Percentiles rank a stretch among this genome's conserved stretches.
phyloP scores from a whole-genome alignment of 2,113 vertebrate species.

The Thymallus thymallus region DNA sequence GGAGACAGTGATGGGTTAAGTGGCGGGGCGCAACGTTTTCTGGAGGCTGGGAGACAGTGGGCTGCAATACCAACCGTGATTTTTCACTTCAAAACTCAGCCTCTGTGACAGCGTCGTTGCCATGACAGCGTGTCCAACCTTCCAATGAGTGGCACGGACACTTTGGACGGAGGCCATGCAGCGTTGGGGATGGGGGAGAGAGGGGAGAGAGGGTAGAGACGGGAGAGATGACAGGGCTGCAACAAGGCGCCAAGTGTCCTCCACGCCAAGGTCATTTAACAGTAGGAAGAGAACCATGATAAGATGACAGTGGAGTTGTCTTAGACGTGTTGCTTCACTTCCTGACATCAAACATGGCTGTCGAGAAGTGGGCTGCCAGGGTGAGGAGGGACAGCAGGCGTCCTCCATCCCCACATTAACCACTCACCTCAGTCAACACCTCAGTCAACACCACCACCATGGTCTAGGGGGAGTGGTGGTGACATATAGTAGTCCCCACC shows the following conservation, averaged over 20 bases:
- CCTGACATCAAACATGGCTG: conserved; percentile 11
- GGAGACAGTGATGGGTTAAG: neutral
- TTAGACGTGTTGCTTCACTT: neutral
- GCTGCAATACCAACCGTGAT: neutral
- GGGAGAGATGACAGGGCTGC: conserved; percentile 7
- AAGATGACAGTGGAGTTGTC: conserved; percentile 4
- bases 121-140: conserved; percentile 21
- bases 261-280: too few relatives aligned
- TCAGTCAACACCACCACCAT: neutral
- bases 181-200: neutral
- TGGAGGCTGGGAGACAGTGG: neutral
- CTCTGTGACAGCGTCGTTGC: neutral
- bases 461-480: too few relatives aligned
- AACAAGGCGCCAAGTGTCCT: neutral
- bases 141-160: conserved; percentile 12
- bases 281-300: neutral
- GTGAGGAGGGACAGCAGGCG: neutral
- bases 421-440: neutral
- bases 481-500: too few relatives aligned
- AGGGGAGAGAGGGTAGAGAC: neutral
- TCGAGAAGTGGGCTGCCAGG: neutral
- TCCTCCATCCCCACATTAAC: neutral
- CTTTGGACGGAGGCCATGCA: too few relatives aligned
- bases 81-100: conserved; percentile 6
- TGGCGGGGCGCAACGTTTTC: conserved; percentile 5